Evolutionary conservation across 2,888 invertebrate genomes (phyloP).

Genomic region (Erebia palarica): DNA sequence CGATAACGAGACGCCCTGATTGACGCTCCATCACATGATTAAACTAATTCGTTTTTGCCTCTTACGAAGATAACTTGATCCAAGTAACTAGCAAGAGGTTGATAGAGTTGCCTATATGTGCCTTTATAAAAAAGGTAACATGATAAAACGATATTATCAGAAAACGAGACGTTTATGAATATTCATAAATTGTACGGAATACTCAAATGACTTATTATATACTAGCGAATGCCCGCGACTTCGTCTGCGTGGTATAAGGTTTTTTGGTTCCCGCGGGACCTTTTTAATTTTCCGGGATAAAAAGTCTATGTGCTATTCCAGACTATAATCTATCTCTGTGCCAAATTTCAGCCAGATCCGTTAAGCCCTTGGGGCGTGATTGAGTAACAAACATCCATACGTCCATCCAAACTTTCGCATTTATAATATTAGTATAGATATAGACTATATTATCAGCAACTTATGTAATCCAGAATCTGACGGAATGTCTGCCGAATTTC

Average conservation of each 20-base stretch:
- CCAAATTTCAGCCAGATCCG: too few species aligned
- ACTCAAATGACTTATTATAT: neutral
- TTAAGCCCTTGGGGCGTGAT: too few species aligned
- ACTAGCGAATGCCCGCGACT: too few species aligned
- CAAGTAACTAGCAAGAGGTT: conserved; percentile 58
- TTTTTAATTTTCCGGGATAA: too few species aligned
- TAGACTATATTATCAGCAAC: neutral
- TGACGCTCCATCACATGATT: conserved; percentile 73
- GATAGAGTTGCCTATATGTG: conserved; percentile 38
- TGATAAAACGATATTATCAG: conserved; percentile 34
- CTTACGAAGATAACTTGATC: conserved; percentile 70
- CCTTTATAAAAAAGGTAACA: conserved; percentile 27
- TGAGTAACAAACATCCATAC: too few species aligned
- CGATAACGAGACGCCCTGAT: conserved; percentile 74
- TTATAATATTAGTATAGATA: too few species aligned
- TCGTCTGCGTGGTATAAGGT: too few species aligned
- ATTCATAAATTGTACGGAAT: conserved; percentile 24
- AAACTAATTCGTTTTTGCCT: conserved; percentile 76
- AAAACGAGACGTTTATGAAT: conserved; percentile 30
- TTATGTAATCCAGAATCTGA: neutral
- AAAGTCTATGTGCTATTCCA: too few species aligned
- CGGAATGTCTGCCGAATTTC: conserved; percentile 2
- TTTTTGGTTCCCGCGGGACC: too few species aligned
- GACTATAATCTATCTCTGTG: too few species aligned
- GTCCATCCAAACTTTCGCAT: too few species aligned